phyloP scores from a whole-genome alignment of 2,888 invertebrate species.

The Tenthredo amoena region DNA sequence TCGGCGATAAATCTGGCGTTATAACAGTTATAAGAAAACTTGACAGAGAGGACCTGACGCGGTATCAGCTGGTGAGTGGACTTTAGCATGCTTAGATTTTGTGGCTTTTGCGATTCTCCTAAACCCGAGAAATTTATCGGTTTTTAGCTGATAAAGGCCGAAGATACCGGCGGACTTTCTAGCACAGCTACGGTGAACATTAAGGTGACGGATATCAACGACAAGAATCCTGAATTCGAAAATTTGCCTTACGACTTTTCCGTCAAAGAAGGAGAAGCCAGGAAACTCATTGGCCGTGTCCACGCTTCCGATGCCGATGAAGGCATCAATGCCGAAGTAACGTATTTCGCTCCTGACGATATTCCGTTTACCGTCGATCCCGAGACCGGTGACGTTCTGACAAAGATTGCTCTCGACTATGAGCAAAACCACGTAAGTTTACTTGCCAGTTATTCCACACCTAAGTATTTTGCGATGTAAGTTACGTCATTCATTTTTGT shows the following conservation, averaged over 20 bases:
- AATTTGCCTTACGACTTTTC: constrained; percentile 88
- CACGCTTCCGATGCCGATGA: constrained; percentile 93
- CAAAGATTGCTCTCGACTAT: constrained; percentile 88
- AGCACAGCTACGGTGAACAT: constrained; percentile 93
- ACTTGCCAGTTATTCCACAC: neutral
- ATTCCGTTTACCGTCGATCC: constrained; percentile 90
- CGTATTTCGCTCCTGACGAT: constrained; percentile 89
- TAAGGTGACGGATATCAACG: constrained; percentile 94
- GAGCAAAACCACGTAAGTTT: constrained; percentile 86
- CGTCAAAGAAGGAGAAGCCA: constrained; percentile 86
- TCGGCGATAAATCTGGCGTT: constrained; percentile 92
- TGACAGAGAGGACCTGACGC: constrained; percentile 93
- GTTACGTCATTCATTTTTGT: neutral
- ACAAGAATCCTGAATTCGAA: constrained; percentile 95
- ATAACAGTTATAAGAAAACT: constrained; percentile 91
- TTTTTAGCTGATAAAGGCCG: constrained; percentile 87
- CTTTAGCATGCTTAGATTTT: neutral
- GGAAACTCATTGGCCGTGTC: constrained; percentile 85
- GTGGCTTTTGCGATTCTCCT: neutral
- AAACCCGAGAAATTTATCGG: neutral
- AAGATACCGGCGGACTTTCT: constrained; percentile 90
- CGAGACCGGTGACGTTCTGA: constrained; percentile 88
- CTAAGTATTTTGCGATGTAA: neutral
- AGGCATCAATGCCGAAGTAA: constrained; percentile 90
- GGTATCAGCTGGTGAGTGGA: constrained; percentile 88